Evolutionary conservation across 1,140 invertebrate species (phyloP), one percentile per base, ranked within the genome.

Genomic region (Drosophila aff.): DNA sequence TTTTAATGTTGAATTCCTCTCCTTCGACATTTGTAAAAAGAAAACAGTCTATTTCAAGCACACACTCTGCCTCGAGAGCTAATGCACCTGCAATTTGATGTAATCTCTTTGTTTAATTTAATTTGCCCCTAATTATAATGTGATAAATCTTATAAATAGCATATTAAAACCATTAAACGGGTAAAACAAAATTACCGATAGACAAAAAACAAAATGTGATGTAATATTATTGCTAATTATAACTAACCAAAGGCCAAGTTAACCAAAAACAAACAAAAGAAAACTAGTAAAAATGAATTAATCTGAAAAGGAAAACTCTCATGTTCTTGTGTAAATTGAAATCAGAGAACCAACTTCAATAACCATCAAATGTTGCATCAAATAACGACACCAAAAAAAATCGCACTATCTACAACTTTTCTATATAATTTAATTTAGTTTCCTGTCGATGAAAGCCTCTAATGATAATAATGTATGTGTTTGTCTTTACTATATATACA

Each of bases 221-320:
- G 79, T 92, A 90, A 92, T 90, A 84, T 76, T 87, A 82, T 84
- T 86, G 82, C 90, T 91, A 92, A 91, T 87, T 92, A 89, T 76
- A 92, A 92, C 92, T 92, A 92, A 92, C 92, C 86, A 92, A 92
- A 92, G 92, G 92, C 92, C 92, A 92, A 92, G 92, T 92, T 92
- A 92, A 92, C 92, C 85, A 92, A 89, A 89, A 67, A 79, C 46
- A 82, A 77, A 73, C 61, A 84, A 66, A 77, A 36, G 74, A 76
- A 64, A 79, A 80, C 62, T 82, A 82, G 79, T 65, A 74, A 63
- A 58, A 79, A 72, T 41, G 38, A 61, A 79, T 43, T 80, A 50
- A 79, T 80, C 47, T 53, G 10, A 81, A 75, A 57, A 60, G 38
- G 55, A 55, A 72, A 58, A 50, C 76, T 62, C 80, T 63, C 69